Percentiles rank a stretch among this genome's conserved stretches.
Evolutionary conservation across 2,888 invertebrate species (phyloP).

Genomic region (Steromphala cineraria): DNA sequence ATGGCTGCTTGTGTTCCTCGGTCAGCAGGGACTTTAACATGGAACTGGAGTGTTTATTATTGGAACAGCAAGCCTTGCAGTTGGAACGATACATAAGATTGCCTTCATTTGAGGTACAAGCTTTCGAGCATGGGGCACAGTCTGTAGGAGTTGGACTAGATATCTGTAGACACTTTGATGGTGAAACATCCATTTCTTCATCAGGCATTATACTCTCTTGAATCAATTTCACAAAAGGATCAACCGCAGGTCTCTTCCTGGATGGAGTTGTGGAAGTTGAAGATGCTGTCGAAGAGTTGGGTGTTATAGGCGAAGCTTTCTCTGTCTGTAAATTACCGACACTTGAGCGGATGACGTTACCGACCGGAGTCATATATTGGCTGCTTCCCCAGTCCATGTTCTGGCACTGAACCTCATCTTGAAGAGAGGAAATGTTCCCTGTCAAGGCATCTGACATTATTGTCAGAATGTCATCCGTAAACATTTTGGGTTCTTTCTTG

Average conservation of each 20-base stretch:
- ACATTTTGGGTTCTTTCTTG: slow-evolving; percentile 8
- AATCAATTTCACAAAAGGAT: background rate
- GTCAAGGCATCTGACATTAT: background rate
- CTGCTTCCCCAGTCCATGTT: background rate
- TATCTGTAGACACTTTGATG: background rate
- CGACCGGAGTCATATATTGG: background rate
- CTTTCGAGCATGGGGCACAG: background rate
- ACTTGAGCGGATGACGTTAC: background rate
- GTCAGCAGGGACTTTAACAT: background rate
- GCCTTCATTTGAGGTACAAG: background rate
- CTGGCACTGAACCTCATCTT: background rate
- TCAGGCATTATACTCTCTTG: background rate
- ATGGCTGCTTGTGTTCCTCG: background rate
- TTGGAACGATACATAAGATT: background rate
- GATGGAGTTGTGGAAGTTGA: background rate
- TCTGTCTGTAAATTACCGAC: background rate
- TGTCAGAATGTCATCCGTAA: background rate
- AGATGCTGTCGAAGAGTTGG: background rate
- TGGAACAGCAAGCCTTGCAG: background rate
- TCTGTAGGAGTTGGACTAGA: background rate
- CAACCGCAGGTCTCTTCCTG: background rate
- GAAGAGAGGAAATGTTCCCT: background rate
- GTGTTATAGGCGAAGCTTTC: background rate
- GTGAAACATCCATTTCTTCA: background rate
- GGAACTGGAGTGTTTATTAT: background rate